A percentile compares a stretch with the other conserved stretches of the same genome.
phyloP scores from a whole-genome alignment of 1,140 invertebrate genomes.

The Solenopsis invicta region DNA sequence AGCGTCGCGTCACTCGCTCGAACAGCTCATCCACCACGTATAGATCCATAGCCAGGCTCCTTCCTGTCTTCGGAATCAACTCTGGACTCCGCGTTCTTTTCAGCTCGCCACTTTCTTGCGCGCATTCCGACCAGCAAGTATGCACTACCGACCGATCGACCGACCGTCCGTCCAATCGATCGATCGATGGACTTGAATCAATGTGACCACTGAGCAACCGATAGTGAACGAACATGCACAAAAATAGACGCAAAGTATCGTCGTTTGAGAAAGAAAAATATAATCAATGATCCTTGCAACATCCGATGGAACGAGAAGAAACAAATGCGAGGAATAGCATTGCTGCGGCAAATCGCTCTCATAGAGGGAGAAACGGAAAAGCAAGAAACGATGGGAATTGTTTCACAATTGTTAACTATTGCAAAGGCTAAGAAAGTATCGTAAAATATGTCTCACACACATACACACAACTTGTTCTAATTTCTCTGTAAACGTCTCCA shows the following conservation, averaged over 20 bases:
- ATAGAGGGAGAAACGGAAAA: neutral
- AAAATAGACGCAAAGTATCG: conserved; percentile 25
- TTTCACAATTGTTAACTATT: neutral
- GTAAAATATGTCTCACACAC: neutral
- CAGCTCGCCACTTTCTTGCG: conserved; percentile 66
- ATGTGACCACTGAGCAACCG: neutral
- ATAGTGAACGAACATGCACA: neutral
- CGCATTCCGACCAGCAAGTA: conserved; percentile 62
- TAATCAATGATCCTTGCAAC: conserved; percentile 47
- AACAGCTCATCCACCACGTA: conserved; percentile 19
- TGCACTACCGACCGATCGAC: conserved; percentile 17
- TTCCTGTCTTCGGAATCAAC: conserved; percentile 67
- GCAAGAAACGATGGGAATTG: neutral
- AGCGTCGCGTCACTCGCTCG: conserved; percentile 33
- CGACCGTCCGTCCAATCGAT: conserved; percentile 22
- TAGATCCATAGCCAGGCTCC: conserved; percentile 50
- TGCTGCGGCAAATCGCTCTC: neutral
- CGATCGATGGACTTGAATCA: neutral
- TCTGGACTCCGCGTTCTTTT: conserved; percentile 33
- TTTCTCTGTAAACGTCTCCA: neutral
- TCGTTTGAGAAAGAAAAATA: conserved; percentile 5
- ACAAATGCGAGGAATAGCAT: conserved; percentile 26
- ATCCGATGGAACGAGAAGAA: conserved; percentile 31
- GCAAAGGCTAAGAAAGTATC: neutral
- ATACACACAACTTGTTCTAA: neutral